These are phyloP conservation scores for Aculops lycopersici DNA, from an alignment of 1,140 invertebrate species.

Conservation along the genomic window DNA sequence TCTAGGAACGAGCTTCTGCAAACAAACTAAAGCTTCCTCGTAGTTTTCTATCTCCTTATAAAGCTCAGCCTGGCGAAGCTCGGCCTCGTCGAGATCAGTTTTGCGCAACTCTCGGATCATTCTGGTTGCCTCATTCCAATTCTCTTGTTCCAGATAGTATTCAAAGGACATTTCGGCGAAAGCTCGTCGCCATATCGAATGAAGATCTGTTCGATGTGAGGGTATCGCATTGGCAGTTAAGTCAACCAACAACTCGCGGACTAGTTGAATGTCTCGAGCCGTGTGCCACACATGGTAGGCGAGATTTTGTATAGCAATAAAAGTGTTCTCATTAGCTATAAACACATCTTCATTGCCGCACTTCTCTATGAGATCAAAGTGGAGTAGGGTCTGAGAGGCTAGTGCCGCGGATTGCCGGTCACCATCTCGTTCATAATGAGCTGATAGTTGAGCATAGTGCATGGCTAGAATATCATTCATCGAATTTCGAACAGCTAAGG, in stretches of 20 bases:
- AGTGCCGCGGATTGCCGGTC: conserved; percentile 3
- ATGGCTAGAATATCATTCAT: conserved; percentile 7
- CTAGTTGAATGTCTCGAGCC: conserved; percentile 1
- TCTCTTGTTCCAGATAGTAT: conserved; percentile 1
- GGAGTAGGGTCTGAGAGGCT: conserved; percentile 3
- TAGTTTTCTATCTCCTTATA: not conserved
- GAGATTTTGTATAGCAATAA: conserved; percentile 6
- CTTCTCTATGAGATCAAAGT: conserved; percentile 5
- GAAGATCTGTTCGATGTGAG: conserved; percentile 1
- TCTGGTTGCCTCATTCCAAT: conserved; percentile 4
- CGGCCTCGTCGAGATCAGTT: conserved; percentile 1
- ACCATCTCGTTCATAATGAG: conserved; percentile 4
- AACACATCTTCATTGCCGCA: conserved; percentile 5
- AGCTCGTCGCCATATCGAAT: conserved; percentile 3
- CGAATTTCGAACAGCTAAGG: conserved; percentile 6
- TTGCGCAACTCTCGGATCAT: not conserved
- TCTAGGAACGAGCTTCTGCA: not conserved
- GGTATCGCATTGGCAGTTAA: conserved; percentile 2
- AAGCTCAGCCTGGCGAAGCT: conserved; percentile 2
- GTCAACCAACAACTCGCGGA: conserved; percentile 3
- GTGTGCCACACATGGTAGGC: conserved; percentile 6
- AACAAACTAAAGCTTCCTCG: not conserved
- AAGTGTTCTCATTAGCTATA: conserved; percentile 6
- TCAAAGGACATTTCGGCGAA: conserved; percentile 9
- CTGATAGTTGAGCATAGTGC: conserved; percentile 4